These are phyloP conservation scores for Ophthalmotilapia sp. DNA, from an alignment of 2,113 vertebrate genomes.

Conservation along the genomic window DNA sequence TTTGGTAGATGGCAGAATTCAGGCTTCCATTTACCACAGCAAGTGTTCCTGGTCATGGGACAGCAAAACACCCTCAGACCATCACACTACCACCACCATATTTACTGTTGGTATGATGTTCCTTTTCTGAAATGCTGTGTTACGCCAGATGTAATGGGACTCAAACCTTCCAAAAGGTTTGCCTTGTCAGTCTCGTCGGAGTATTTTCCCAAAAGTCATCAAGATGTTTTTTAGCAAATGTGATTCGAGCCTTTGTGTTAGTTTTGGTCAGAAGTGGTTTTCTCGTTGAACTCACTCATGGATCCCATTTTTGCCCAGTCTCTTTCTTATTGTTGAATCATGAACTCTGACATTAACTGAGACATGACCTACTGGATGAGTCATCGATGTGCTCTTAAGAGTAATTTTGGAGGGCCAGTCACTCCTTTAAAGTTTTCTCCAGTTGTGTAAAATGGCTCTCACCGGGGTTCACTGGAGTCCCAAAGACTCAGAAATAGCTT, in stretches of 20 bases:
- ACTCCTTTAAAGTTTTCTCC: background rate
- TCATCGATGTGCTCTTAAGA: background rate
- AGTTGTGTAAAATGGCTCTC: background rate
- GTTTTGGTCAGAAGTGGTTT: background rate
- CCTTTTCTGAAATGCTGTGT: background rate
- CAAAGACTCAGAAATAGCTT: background rate
- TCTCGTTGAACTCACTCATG: background rate
- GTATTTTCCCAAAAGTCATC: background rate
- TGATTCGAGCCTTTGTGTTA: background rate
- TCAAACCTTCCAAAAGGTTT: background rate
- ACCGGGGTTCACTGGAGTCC: rapidly evolving
- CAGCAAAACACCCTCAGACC: background rate
- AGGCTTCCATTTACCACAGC: rapidly evolving
- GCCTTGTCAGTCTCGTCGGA: background rate
- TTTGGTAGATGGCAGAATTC: rapidly evolving
- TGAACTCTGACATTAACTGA: background rate
- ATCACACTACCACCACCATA: background rate
- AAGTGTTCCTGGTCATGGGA: background rate
- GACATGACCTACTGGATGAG: background rate
- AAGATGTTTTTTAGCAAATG: background rate
- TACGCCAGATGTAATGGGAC: background rate
- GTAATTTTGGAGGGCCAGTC: background rate
- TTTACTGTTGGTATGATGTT: background rate
- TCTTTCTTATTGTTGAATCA: background rate
- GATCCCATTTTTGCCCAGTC: background rate